phyloP scores from a whole-genome alignment of 2,888 invertebrate genomes.

The Adelognathus sp. region DNA sequence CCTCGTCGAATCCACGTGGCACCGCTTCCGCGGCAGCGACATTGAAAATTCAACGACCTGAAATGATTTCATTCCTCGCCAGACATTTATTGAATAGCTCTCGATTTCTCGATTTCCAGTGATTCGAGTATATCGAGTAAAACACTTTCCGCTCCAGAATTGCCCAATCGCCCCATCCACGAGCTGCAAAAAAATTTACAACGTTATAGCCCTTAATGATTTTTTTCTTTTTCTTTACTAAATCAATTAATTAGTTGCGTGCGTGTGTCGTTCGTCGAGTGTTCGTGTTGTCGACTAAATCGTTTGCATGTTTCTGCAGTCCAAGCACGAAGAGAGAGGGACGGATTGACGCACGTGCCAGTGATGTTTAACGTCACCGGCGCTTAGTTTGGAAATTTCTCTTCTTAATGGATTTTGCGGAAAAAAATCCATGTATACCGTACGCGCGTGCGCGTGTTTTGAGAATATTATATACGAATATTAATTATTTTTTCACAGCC shows the following conservation, averaged over 20 bases:
- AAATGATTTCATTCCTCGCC: not conserved
- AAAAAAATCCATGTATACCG: no score
- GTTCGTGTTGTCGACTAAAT: constrained; percentile 37
- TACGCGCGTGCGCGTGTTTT: not conserved
- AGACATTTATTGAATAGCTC: not conserved
- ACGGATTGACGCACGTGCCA: not conserved
- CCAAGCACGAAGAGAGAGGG: constrained; percentile 18
- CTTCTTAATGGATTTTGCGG: not conserved
- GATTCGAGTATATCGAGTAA: not conserved
- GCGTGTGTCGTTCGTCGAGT: constrained; percentile 8
- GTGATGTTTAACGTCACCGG: not conserved
- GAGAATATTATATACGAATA: not conserved
- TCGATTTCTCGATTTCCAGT: not conserved
- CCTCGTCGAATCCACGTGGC: not conserved
- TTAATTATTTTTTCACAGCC: constrained; percentile 77
- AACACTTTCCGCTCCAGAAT: not conserved
- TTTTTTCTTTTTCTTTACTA: constrained; percentile 5
- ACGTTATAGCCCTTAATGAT: constrained; percentile 4
- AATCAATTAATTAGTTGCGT: constrained; percentile 10
- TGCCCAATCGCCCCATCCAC: not conserved
- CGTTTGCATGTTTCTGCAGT: constrained; percentile 11
- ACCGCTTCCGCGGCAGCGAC: not conserved
- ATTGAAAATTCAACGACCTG: not conserved
- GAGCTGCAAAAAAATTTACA: constrained; percentile 30
- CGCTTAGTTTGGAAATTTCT: constrained; percentile 15